Evolutionary conservation across 2,888 invertebrate species (phyloP).

Genomic region (Abscondita cerata): DNA sequence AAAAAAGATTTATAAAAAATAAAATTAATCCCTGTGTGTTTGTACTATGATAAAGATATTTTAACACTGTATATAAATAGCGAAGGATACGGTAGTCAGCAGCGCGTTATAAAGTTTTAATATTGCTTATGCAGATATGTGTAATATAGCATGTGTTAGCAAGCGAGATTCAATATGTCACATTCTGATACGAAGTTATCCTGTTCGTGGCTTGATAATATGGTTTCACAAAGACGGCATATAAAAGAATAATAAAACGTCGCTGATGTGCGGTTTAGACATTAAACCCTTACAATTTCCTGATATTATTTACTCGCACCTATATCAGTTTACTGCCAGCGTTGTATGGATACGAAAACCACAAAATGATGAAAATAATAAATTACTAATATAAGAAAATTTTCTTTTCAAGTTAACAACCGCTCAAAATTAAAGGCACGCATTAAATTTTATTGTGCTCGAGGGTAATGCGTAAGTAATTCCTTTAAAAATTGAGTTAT

Average conservation of each 20-base stretch:
- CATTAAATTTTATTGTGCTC: too few species aligned
- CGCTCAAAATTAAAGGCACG: too few species aligned
- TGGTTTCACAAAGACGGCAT: slow-evolving; percentile 25
- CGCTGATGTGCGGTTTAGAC: slow-evolving; percentile 12
- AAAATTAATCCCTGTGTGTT: too few species aligned
- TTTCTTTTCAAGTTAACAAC: too few species aligned
- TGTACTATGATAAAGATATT: slow-evolving; percentile 39
- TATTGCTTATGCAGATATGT: slow-evolving; percentile 42
- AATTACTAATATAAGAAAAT: too few species aligned
- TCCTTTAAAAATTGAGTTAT: too few species aligned
- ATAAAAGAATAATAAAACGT: slow-evolving; percentile 26
- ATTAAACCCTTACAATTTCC: slow-evolving; percentile 14
- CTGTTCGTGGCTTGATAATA: slow-evolving; percentile 22
- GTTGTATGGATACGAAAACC: too few species aligned
- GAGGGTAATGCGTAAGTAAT: too few species aligned
- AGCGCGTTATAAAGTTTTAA: slow-evolving; percentile 35
- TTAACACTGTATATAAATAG: slow-evolving; percentile 39
- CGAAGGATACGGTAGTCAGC: slow-evolving; percentile 40
- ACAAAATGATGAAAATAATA: too few species aligned
- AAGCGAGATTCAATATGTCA: slow-evolving; percentile 43
- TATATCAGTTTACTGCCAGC: neutral
- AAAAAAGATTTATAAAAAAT: slow-evolving; percentile 6
- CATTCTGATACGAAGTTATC: slow-evolving; percentile 31
- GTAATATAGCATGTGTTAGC: slow-evolving; percentile 43
- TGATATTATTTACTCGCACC: slow-evolving; percentile 7